A percentile compares a stretch with the other conserved stretches of the same genome.
Evolutionary conservation across 2,888 invertebrate genomes (phyloP).

Genomic region (Rhagonycha fulva): DNA sequence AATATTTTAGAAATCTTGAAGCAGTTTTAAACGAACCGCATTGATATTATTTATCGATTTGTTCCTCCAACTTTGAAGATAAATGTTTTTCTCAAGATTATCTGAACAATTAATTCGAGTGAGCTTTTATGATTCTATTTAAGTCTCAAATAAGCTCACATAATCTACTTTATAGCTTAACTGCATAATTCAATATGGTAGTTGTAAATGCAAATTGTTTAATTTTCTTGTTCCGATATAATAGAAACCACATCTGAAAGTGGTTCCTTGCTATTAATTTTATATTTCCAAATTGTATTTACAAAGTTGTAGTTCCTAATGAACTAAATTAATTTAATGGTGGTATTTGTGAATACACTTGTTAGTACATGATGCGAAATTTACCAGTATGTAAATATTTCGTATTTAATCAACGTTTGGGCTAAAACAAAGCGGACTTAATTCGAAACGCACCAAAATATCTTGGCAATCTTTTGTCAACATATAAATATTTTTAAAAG

Average conservation of each 20-base stretch:
- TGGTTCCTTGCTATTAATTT: not conserved
- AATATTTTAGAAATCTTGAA: not conserved
- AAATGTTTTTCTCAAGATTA: not conserved
- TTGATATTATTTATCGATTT: not conserved
- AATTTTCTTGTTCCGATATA: not conserved
- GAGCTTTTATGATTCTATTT: not conserved
- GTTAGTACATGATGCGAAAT: not conserved
- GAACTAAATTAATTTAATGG: not conserved
- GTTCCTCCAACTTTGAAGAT: not conserved
- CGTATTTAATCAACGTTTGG: not conserved
- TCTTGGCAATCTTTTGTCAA: not conserved
- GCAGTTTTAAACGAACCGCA: no score
- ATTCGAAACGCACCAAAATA: not conserved
- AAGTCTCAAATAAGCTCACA: not conserved
- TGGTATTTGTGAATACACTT: not conserved
- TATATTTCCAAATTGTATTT: not conserved
- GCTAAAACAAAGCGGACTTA: not conserved
- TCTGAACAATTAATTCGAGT: not conserved
- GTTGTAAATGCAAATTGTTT: not conserved
- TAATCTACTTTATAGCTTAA: not conserved
- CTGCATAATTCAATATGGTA: not conserved
- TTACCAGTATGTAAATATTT: not conserved
- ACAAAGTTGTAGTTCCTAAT: not conserved
- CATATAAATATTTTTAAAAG: not conserved
- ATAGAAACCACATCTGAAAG: not conserved